Conservation (phyloP, 2,797 vertebrate genomes). For the Gymnothorax javanicus region DNA sequence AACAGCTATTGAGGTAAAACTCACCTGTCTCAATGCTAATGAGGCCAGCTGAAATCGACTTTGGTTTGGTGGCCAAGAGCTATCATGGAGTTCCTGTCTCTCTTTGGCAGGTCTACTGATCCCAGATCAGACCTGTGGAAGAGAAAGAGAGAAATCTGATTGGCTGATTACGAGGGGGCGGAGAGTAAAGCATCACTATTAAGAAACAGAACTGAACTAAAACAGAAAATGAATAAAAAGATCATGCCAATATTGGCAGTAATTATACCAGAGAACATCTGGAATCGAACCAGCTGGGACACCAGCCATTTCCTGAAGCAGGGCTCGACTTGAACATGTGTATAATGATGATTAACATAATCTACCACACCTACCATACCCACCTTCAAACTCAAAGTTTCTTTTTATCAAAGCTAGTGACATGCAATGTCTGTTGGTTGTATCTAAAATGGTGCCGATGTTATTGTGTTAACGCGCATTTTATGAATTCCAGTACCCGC, state of each 20-base stretch:
- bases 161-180: not conserved
- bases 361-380: no score
- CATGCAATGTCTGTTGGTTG: no score
- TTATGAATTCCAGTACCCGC: no score
- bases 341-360: no score
- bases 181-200: not conserved
- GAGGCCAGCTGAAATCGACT: constrained; percentile 71
- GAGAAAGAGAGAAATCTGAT: not conserved
- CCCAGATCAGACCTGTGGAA: constrained; percentile 72
- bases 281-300: no score
- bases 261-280: no score
- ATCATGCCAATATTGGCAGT: not conserved
- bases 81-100: constrained; percentile 83
- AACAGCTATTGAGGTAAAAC: not conserved
- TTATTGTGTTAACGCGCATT: no score
- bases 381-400: no score
- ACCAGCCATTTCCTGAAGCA: no score
- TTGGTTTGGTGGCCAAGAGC: constrained; percentile 70
- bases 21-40: constrained; percentile 57
- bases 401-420: no score
- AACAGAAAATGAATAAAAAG: not conserved
- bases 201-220: not conserved
- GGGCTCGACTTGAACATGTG: no score
- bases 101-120: constrained; percentile 60
- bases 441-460: no score